Evolutionary conservation across 2,113 vertebrate species (phyloP).

Genomic region (Amia ocellicauda): DNA sequence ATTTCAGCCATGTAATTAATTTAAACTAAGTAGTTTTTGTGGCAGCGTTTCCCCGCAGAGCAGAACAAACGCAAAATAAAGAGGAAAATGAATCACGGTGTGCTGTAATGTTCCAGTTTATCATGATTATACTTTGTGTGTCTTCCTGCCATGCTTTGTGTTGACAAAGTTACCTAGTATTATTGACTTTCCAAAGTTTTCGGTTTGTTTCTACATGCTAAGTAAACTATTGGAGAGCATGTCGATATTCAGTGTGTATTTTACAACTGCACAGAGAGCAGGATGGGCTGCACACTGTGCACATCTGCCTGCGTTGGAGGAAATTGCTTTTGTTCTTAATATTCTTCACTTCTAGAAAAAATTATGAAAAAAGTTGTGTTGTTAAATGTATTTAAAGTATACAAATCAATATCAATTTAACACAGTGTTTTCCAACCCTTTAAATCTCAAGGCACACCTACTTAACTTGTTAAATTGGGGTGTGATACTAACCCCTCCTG

Average conservation of each 20-base stretch:
- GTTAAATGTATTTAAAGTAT: no score
- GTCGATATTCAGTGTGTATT: background rate
- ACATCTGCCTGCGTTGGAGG: no score
- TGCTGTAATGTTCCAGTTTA: background rate
- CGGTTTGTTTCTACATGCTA: background rate
- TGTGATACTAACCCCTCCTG: no score
- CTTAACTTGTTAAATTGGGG: no score
- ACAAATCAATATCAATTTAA: no score
- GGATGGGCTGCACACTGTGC: background rate
- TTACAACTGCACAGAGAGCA: background rate
- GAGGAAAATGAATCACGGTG: constrained; percentile 1
- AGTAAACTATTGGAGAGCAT: background rate
- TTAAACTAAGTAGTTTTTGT: background rate
- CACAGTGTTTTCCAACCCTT: no score
- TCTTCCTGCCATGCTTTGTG: background rate
- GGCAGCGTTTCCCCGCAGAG: background rate
- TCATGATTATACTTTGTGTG: background rate
- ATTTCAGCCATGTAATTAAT: constrained; percentile 11
- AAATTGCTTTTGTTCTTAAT: no score
- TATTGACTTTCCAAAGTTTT: background rate
- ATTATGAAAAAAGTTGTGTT: no score
- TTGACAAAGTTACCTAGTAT: background rate
- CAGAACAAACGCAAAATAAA: constrained; percentile 3
- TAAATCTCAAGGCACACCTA: no score
- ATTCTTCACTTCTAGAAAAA: no score